Conservation (phyloP, 2,113 vertebrate genomes). For the Anoplopoma fimbria region DNA sequence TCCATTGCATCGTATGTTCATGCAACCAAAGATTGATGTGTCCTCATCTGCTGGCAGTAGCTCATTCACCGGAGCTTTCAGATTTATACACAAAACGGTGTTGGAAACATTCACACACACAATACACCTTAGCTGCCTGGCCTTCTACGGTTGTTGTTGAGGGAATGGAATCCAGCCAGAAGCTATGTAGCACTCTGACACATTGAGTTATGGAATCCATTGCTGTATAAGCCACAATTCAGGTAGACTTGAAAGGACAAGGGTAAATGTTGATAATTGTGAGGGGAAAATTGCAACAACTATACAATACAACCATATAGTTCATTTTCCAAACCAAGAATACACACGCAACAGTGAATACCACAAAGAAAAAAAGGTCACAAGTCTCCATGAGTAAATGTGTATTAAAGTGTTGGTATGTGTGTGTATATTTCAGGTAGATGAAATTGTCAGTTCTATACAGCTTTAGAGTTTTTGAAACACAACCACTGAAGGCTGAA, state of each 20-base stretch:
- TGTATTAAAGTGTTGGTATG: background rate
- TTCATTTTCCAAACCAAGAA: background rate
- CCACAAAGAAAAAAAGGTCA: background rate
- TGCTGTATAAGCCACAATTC: conserved; percentile 9
- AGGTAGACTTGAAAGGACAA: conserved; percentile 3
- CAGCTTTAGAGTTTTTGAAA: background rate
- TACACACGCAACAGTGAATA: background rate
- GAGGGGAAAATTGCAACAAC: background rate
- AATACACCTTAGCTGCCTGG: conserved; percentile 40
- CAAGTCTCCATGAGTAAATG: background rate
- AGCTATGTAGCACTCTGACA: conserved; percentile 22
- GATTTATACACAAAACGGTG: conserved; percentile 48
- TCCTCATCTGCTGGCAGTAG: conserved; percentile 34
- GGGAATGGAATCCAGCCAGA: conserved; percentile 44
- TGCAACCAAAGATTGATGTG: conserved; percentile 34
- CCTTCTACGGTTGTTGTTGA: conserved; percentile 20
- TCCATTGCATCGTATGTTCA: conserved; percentile 35
- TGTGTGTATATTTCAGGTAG: background rate
- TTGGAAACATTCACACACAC: conserved; percentile 36
- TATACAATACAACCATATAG: background rate
- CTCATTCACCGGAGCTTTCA: conserved; percentile 50
- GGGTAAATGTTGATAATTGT: background rate
- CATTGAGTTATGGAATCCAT: conserved; percentile 41
- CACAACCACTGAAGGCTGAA: background rate
- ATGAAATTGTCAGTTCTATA: background rate